Conservation (phyloP, 37 sponge, comb jelly and placozoan genomes). For the Cliona cf. orientalis region DNA sequence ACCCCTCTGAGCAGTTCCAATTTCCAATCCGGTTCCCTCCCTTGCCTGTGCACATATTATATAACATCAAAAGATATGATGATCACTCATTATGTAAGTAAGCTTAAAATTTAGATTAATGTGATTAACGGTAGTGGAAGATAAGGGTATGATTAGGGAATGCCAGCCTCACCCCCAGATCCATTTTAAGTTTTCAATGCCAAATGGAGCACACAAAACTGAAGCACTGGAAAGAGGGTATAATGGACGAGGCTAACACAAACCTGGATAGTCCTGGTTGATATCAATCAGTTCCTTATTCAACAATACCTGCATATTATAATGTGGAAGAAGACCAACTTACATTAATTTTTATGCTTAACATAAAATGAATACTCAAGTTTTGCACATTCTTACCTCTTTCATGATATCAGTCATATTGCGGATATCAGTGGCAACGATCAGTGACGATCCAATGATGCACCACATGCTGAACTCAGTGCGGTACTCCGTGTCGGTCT, state of each 20-base stretch:
- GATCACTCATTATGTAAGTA: too few species aligned
- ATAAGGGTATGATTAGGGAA: too few species aligned
- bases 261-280: conserved; percentile 75
- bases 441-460: conserved; percentile 62
- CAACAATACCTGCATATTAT: conserved; percentile 54
- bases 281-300: conserved; percentile 83
- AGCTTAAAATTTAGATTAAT: too few species aligned
- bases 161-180: too few species aligned
- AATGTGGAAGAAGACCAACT: not conserved
- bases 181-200: too few species aligned
- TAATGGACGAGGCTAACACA: too few species aligned
- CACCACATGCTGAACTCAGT: conserved; percentile 88
- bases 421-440: conserved; percentile 81
- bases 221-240: too few species aligned
- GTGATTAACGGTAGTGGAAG: too few species aligned
- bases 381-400: conserved; percentile 26
- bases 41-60: conserved; percentile 38
- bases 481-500: conserved; percentile 81
- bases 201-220: too few species aligned
- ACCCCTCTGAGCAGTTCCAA: conserved; percentile 21
- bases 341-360: not conserved
- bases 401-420: conserved; percentile 79
- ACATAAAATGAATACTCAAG: not conserved
- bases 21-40: conserved; percentile 53
- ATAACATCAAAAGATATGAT: too few species aligned